Percentiles rank a stretch among this genome's conserved stretches.
phyloP scores from a whole-genome alignment of 1,140 invertebrate genomes.

The Magallana ariakensis region DNA sequence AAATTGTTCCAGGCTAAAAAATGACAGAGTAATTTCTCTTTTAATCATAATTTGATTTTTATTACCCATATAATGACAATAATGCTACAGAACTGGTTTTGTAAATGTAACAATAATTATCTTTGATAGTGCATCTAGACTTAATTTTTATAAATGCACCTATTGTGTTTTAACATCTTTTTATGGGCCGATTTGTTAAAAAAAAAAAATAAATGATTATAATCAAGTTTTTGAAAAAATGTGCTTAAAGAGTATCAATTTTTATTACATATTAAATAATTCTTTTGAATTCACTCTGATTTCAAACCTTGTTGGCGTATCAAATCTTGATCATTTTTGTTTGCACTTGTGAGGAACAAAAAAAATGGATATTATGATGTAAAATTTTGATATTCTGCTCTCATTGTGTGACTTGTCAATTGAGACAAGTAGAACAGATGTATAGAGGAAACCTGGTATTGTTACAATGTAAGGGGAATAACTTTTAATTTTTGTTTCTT shows the following conservation, averaged over 20 bases:
- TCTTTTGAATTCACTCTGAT: too few relatives aligned
- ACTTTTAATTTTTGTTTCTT: conserved; percentile 6
- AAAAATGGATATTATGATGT: background rate
- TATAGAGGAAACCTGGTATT: background rate
- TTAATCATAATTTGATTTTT: conserved; percentile 25
- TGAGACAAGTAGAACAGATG: background rate
- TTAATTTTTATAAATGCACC: background rate
- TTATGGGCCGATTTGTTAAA: too few relatives aligned
- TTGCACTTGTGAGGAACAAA: too few relatives aligned
- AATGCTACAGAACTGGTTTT: background rate
- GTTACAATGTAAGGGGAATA: background rate
- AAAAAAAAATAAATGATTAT: too few relatives aligned
- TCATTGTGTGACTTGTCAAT: background rate
- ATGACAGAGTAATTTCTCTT: conserved; percentile 10
- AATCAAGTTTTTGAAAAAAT: too few relatives aligned
- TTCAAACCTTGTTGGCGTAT: too few relatives aligned
- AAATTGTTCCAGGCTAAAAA: background rate
- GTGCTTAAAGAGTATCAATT: too few relatives aligned
- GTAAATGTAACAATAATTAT: background rate
- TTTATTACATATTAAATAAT: too few relatives aligned
- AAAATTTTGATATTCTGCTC: background rate
- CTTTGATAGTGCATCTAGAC: background rate
- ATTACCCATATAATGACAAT: background rate
- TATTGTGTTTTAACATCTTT: background rate
- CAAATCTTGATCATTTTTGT: too few relatives aligned